These are phyloP conservation scores for Meloe dianella DNA, from an alignment of 2,888 invertebrate species.

Conservation along the genomic window DNA sequence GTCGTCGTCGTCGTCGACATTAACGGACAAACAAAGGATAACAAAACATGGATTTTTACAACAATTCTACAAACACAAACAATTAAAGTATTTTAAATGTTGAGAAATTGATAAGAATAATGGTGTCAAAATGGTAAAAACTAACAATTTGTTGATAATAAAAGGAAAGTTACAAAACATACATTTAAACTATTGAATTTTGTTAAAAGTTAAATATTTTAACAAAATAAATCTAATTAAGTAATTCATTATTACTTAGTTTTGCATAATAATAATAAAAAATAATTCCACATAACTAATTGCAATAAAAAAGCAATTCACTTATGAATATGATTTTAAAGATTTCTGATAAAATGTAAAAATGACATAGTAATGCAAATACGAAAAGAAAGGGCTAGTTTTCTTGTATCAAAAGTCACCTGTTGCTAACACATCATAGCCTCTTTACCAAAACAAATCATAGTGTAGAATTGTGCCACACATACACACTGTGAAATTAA, in stretches of 20 bases:
- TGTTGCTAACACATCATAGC: conserved; percentile 48
- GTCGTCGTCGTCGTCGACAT: not conserved
- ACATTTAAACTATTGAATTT: not conserved
- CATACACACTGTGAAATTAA: conserved; percentile 52
- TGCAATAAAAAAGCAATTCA: not conserved
- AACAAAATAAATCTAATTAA: not conserved
- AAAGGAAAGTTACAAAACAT: not conserved
- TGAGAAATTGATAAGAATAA: not conserved
- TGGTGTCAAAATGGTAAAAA: not conserved
- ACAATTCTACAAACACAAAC: conserved; percentile 18
- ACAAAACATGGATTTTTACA: not conserved
- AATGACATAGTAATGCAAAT: not conserved
- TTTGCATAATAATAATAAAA: not conserved
- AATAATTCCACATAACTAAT: no score
- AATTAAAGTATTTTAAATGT: conserved; percentile 7
- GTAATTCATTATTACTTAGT: not conserved
- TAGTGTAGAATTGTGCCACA: conserved; percentile 49
- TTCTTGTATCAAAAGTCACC: conserved; percentile 44
- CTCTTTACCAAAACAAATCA: conserved; percentile 47
- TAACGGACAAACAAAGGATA: not conserved
- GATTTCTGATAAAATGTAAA: not conserved
- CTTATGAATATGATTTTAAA: not conserved
- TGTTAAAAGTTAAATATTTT: not conserved
- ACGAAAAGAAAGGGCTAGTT: not conserved
- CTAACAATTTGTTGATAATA: not conserved